phyloP scores from a whole-genome alignment of 2,113 vertebrate genomes.

The Spermophilus dauricus region DNA sequence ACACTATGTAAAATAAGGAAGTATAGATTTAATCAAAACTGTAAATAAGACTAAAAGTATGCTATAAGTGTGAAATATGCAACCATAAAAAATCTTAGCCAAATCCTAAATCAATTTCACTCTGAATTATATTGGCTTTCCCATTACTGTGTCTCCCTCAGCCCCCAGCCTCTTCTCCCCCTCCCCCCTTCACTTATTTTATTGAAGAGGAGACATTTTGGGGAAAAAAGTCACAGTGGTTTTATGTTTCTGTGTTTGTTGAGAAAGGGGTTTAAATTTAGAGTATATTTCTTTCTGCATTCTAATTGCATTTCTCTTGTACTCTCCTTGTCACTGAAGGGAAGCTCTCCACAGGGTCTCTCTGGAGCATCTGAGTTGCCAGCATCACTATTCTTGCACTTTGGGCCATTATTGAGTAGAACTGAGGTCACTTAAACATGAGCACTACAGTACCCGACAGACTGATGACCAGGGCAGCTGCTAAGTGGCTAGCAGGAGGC shows the following conservation, averaged over 20 bases:
- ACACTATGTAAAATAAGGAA: conserved; percentile 66
- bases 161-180: background rate
- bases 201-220: background rate
- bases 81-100: conserved; percentile 65
- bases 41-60: conserved; percentile 84
- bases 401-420: background rate
- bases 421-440: no score
- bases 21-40: conserved; percentile 83
- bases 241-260: conserved; percentile 26
- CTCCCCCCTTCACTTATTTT: background rate
- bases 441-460: no score
- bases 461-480: background rate
- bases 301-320: background rate
- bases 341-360: background rate
- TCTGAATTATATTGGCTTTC: conserved; percentile 38
- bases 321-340: background rate
- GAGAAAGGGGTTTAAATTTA: background rate
- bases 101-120: conserved; percentile 71
- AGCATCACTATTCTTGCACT: background rate
- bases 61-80: conserved; percentile 72
- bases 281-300: background rate
- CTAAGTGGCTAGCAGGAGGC: background rate
- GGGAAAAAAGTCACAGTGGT: background rate
- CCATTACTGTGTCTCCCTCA: background rate
- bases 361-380: background rate